Base-by-base conservation (phyloP, 1,140 invertebrate species). In the Bicyclus anynana region DNA sequence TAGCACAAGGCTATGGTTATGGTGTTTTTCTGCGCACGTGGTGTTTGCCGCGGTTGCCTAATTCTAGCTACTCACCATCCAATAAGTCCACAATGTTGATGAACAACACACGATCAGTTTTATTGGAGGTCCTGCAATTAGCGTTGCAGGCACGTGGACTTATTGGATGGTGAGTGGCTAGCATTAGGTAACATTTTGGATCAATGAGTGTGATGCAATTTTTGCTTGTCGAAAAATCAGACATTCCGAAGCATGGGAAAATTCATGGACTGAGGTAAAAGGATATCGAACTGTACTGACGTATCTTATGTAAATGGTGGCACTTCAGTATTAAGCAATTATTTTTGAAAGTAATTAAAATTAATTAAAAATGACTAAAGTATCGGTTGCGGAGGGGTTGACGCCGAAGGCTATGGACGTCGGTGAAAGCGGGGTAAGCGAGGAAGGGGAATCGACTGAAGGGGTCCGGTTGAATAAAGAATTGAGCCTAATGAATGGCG, bases 401-500 rank as follows among this genome's bases (percentile, higher is more conserved):
- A 51, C 80, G 13, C 77, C 82, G 14, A 78, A 74, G 63, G 27
- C 69, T 18, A 84, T 85, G 69, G 77, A 77, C 7, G 65, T 65
- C 42, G 84, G 66, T 14, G 74, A 67, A 62, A 53, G 48, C 52
- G 59, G 53, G 23, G 62, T 62, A 20, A 59, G 70, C 7, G 78
- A 49, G 21, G 72, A 81, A 50, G 60, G 59, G 12, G 59, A 67
- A 17, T 87, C 82, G 1, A 69, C 62, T 40, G 74, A 72, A 42
- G 91, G 91, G 14, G 87, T 95, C 5, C 91, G 93, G 67, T 87
- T 98, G 77, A 96, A 96, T 85, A 96, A 97, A 67, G 94, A 97
- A 81, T 91, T 99, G 21, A 94, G 95, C 0, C 86, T 99, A 21
- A 73, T 97, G 37, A 96, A 98, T 86, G 97, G 97, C 17, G 94